phyloP scores from a whole-genome alignment of 2,888 invertebrate genomes.

The Caenorhabditis auriculariae region DNA sequence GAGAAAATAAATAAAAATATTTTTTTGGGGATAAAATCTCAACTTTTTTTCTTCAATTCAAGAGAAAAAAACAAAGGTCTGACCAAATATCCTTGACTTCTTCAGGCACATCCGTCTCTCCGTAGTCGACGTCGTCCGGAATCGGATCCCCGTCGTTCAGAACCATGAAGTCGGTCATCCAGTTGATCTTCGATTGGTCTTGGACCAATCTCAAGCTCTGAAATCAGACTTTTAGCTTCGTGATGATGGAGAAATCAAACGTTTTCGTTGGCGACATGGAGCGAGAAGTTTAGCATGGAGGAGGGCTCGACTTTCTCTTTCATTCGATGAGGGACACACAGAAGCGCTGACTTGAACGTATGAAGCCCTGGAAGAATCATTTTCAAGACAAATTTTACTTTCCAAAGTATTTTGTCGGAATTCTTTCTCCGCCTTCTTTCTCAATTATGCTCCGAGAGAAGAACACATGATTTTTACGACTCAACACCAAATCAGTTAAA shows the following conservation, averaged over 20 bases:
- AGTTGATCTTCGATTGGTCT: conserved; percentile 14
- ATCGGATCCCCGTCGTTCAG: conserved; percentile 11
- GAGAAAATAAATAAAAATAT: too few species aligned
- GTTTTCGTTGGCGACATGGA: conserved; percentile 25
- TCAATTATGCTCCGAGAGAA: too few species aligned
- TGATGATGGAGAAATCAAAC: conserved; percentile 7
- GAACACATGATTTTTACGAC: too few species aligned
- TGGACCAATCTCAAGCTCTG: conserved; percentile 16
- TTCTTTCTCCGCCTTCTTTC: too few species aligned
- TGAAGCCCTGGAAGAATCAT: conserved; percentile 9
- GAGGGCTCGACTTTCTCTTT: conserved; percentile 11
- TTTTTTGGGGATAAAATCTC: too few species aligned
- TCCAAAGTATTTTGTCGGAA: too few species aligned
- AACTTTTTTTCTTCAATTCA: too few species aligned
- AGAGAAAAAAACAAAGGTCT: background rate
- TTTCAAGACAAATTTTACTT: too few species aligned
- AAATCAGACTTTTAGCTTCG: conserved; percentile 1
- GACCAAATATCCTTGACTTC: background rate
- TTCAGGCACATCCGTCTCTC: conserved; percentile 3
- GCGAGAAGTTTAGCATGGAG: conserved; percentile 15
- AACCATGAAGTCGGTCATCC: conserved; percentile 26
- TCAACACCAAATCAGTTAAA: too few species aligned
- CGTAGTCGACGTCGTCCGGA: conserved; percentile 8
- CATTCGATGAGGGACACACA: conserved; percentile 15
- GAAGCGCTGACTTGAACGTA: conserved; percentile 12